Conservation (phyloP, 1,140 invertebrate genomes). For the Harpegnathos saltator region DNA sequence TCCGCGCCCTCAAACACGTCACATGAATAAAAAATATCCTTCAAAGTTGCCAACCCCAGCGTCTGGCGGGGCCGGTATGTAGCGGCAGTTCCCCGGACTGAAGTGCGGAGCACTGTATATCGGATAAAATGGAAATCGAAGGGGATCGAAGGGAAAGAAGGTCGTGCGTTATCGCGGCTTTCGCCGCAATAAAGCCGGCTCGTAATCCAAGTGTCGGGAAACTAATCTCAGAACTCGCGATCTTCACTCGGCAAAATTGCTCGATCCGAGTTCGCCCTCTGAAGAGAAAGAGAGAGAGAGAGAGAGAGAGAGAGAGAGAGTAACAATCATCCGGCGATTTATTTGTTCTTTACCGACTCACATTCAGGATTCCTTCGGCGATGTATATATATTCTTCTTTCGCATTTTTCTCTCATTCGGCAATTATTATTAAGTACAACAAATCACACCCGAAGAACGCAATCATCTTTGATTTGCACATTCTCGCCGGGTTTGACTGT, state of each 20-base stretch:
- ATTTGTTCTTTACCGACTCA: neutral
- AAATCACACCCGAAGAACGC: neutral
- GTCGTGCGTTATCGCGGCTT: slow-evolving; percentile 36
- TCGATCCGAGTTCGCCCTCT: neutral
- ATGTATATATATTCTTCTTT: neutral
- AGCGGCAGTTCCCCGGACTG: neutral
- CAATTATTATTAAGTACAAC: neutral
- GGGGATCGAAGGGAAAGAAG: slow-evolving; percentile 34
- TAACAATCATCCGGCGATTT: neutral
- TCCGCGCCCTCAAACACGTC: slow-evolving; percentile 84
- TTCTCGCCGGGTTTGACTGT: neutral
- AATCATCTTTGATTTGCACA: neutral
- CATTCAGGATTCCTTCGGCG: neutral
- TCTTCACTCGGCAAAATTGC: neutral
- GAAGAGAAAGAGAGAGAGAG: too few species aligned
- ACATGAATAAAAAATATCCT: slow-evolving; percentile 86
- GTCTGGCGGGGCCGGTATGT: slow-evolving; percentile 63
- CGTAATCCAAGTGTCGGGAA: neutral
- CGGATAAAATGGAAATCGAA: slow-evolving; percentile 46
- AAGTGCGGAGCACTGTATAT: slow-evolving; percentile 52
- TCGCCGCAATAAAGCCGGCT: neutral
- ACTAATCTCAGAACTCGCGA: slow-evolving; percentile 3
- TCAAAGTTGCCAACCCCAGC: slow-evolving; percentile 82
- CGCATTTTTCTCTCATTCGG: neutral
- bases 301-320: neutral